Conservation (phyloP, 2,888 invertebrate genomes). For the Mechanitis messenoides region DNA sequence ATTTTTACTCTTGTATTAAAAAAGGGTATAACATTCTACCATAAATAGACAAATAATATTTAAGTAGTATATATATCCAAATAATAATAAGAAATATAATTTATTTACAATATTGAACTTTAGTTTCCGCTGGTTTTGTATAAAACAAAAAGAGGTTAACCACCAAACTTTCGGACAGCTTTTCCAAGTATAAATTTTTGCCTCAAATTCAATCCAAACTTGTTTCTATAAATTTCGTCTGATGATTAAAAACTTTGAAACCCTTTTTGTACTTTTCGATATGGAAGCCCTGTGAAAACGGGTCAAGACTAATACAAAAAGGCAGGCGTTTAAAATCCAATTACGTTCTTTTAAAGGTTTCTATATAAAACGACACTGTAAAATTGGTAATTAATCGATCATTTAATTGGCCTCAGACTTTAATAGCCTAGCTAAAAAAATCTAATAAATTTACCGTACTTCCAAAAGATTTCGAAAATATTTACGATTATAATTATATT, state of each 20-base stretch:
- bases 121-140: constrained; percentile 10
- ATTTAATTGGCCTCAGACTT: constrained; percentile 12
- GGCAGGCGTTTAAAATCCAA: constrained; percentile 25
- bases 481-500: no score
- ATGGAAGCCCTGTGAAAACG: constrained; percentile 21
- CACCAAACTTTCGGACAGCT: constrained; percentile 15
- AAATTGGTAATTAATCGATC: constrained; percentile 18
- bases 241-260: constrained; percentile 21
- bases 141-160: constrained; percentile 14
- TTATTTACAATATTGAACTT: constrained; percentile 10
- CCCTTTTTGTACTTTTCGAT: constrained; percentile 17
- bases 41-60: no score
- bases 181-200: constrained; percentile 21
- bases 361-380: constrained; percentile 21
- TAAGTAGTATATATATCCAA: no score
- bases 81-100: no score
- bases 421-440: constrained; percentile 1
- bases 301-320: constrained; percentile 25
- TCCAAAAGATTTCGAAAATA: no score
- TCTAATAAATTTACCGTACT: not conserved
- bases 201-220: constrained; percentile 17
- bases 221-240: constrained; percentile 19
- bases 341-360: constrained; percentile 25
- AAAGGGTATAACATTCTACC: no score
- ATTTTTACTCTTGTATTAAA: no score